A percentile compares a stretch with the other conserved stretches of the same genome.
phyloP scores from a whole-genome alignment of 1,140 invertebrate species.

The Antheraea pernyi region DNA sequence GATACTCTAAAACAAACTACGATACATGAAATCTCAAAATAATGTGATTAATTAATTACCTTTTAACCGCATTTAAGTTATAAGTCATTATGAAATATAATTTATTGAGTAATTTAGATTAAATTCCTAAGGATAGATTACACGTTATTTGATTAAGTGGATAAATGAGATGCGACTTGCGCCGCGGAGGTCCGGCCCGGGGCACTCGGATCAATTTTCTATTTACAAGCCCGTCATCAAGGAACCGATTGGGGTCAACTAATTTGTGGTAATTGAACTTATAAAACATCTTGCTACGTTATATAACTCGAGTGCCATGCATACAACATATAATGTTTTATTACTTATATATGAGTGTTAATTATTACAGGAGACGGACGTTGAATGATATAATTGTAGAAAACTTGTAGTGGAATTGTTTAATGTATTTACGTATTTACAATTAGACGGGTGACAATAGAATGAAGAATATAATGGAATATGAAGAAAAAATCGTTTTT shows the following conservation, averaged over 20 bases:
- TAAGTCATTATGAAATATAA: neutral
- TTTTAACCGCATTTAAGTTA: neutral
- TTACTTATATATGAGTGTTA: neutral
- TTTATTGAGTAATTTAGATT: conserved; percentile 7
- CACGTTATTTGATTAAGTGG: conserved; percentile 8
- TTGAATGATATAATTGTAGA: too few relatives aligned
- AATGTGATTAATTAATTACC: neutral
- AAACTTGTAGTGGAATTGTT: too few relatives aligned
- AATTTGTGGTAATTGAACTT: conserved; percentile 67
- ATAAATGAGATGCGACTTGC: conserved; percentile 6
- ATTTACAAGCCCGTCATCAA: conserved; percentile 61
- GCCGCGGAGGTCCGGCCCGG: neutral
- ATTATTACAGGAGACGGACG: too few relatives aligned
- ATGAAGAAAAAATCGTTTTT: too few relatives aligned
- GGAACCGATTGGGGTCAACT: conserved; percentile 52
- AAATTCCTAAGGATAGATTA: conserved; percentile 5
- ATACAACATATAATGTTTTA: neutral
- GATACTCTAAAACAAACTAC: too few relatives aligned
- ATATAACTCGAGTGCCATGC: neutral
- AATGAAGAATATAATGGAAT: too few relatives aligned
- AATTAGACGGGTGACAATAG: too few relatives aligned
- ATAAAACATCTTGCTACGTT: conserved; percentile 21
- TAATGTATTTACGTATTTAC: too few relatives aligned
- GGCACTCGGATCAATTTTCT: conserved; percentile 61
- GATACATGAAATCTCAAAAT: neutral